Conservation (phyloP, 2,113 vertebrate genomes). For the Pandion haliaetus region DNA sequence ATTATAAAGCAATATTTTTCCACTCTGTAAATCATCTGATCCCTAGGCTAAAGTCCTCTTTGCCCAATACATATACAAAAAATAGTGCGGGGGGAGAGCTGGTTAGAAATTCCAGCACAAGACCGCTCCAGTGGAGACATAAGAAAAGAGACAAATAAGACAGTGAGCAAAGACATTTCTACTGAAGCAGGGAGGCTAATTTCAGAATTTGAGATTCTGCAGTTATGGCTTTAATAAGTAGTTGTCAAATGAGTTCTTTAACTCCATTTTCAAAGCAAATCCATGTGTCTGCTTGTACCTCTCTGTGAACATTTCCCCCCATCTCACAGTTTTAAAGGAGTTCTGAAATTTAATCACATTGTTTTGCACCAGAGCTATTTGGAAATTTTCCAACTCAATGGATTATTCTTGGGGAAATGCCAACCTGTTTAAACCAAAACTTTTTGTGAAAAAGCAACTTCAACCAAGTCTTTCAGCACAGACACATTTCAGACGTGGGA, state of each 20-base stretch:
- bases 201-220: slow-evolving; percentile 32
- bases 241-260: slow-evolving; percentile 24
- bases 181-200: slow-evolving; percentile 35
- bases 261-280: slow-evolving; percentile 40
- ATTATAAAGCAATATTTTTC: slow-evolving; percentile 83
- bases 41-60: slow-evolving; percentile 76
- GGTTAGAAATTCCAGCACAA: slow-evolving; percentile 22
- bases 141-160: slow-evolving; percentile 29
- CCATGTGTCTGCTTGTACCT: background rate
- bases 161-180: slow-evolving; percentile 11
- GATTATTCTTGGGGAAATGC: background rate
- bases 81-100: background rate
- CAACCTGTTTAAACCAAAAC: background rate
- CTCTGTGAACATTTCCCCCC: background rate
- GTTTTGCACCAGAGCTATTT: background rate
- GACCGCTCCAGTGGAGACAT: background rate
- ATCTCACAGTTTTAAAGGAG: background rate
- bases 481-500: background rate
- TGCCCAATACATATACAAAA: slow-evolving; percentile 64
- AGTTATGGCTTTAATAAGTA: slow-evolving; percentile 55
- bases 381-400: background rate
- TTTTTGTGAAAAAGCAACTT: background rate
- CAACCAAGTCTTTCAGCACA: background rate
- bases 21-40: slow-evolving; percentile 80
- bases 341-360: background rate